Evolutionary conservation across 2,888 invertebrate species (phyloP), one percentile per base, ranked within the genome.

Genomic region (Parochlus steinenii): DNA sequence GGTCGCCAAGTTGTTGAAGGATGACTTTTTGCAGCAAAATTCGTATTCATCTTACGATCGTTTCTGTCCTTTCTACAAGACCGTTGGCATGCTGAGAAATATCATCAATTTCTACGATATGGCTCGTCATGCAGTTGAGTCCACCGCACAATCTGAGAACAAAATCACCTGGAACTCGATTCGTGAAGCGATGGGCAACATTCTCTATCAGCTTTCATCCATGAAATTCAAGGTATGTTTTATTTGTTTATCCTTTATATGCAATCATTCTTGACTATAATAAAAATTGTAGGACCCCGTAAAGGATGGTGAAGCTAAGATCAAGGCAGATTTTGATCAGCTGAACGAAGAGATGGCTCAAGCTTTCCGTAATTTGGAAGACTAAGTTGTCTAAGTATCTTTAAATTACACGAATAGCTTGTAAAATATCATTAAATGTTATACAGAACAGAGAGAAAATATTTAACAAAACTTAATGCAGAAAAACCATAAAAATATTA

Each of bases 1-100:
- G 66, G 90, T 99, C 29, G 95, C 97, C 48, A 93, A 92, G 62
- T 66, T 99, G 47, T 70, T 99, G 42, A 97, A 98, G 59, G 98
- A 99, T 58, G 98, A 99, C 67, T 99, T 97, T 71, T 64, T 99
- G 54, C 98, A 99, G 62, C 98, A 99, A 63, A 99, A 99, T 72
- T 92, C 95, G 63, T 86, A 90, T 61, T 86, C 87, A 4, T 65
- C 85, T 2, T 90, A 90, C 64, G 90, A 90, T 64, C 76, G 97
- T 44, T 97, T 92, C 73, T 99, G 98, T 55, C 98, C 98, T 51
- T 99, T 99, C 73, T 99, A 97, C 72, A 99, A 98, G 70, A 97
- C 97, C 11, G 90, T 92, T 40, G 97, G 93, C 47, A 99, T 99
- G 97, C 61, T 99, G 55, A 78, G 74, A 58, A 99, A 98, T 69